Evolutionary conservation across 2,797 vertebrate genomes (phyloP), one percentile per base, ranked within the genome.

Genomic region (Mustela erminea): DNA sequence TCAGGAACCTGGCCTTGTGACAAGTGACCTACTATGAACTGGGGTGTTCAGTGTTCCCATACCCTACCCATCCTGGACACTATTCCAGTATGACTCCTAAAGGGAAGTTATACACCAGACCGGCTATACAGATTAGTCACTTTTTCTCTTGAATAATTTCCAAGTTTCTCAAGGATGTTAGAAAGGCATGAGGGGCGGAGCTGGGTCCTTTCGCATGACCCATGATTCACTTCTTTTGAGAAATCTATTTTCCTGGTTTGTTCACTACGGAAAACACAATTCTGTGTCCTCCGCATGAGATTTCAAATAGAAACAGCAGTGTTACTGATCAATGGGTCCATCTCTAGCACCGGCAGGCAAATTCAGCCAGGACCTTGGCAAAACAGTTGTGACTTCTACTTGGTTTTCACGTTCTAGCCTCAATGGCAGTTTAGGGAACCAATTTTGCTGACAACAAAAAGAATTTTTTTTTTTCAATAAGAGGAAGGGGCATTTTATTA

Each of bases 401-500:
- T 58, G 80, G 25, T 93, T 95, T 93, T 84, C 54, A 64, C 41
- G 32, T 70, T 80, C 46, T 52, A 86, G 75, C 88, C 41, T 97
- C 82, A 32, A 6, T 0, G 46, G 82, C 14, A 62, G 32, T 58
- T 93, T 49, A 64, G 70, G 77, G 66, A 83, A 75, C 27, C 5
- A 13, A 52, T 72, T 90, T 81, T 52, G 14, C 60, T 85, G 27
- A 17, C 17, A 56, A 62, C 56, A 20, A 11, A 25, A 87, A 49
- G 4, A 32, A 77, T 20, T 52, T 14, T 74, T 72, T 29, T 49
- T 87, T 74, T 92, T 80, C 49, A 20, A 64, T 93, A 72, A 70
- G 25, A 74, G 35, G 84, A 75, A 92, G 90, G n/a, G 18, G 11
- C 54, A 81, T 87, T 96, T 91, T 86, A 62, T 87, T 35, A 52